Evolutionary conservation across 2,888 invertebrate species (phyloP), one percentile per base, ranked within the genome.

Genomic region (Creontiades dilutus): DNA sequence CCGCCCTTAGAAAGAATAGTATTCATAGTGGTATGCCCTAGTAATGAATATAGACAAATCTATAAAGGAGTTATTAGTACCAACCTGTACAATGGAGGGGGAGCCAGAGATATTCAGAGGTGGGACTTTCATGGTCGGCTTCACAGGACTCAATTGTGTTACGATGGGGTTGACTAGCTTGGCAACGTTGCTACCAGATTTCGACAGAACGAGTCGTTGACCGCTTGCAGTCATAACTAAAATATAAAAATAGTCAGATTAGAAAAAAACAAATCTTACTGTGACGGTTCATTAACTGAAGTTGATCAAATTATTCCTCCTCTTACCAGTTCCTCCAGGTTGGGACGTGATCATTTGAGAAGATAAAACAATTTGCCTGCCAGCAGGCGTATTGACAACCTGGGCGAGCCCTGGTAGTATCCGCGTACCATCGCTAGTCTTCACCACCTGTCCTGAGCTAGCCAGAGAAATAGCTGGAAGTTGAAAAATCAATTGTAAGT

Each of bases 311-410:
- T n/a, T 23, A n/a, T 23, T 11, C 0, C 7, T 68, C 14, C 78
- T 48, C 76, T 78, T 13, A 88, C 88, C 88, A 28, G 90, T 85
- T 80, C 76, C 84, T 27, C 89, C 89, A 52, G 88, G 75, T 76
- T 89, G 90, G 46, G 90, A 89, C 3, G 90, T 61, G 37, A 91
- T 91, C 78, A 92, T 92, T 57, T 92, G 92, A 13, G 92, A 92
- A 4, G 96, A 95, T 85, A 96, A 93, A 91, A 96, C 94, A 92
- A 96, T 94, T 93, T 96, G 96, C 92, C 96, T 95, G 12, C 96
- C 96, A 86, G 95, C 94, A 37, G 95, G 94, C 9, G 96, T 96
- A 93, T 96, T 96, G 82, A 96, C 96, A 86, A 96, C 94, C 92
- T 96, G 96, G 76, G 96, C 95, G 92, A 93, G 92, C 86, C 89